A percentile compares a stretch with the other conserved stretches of the same genome.
Conservation (phyloP, 2,888 invertebrate species). For the Xestia sexstrigata region DNA sequence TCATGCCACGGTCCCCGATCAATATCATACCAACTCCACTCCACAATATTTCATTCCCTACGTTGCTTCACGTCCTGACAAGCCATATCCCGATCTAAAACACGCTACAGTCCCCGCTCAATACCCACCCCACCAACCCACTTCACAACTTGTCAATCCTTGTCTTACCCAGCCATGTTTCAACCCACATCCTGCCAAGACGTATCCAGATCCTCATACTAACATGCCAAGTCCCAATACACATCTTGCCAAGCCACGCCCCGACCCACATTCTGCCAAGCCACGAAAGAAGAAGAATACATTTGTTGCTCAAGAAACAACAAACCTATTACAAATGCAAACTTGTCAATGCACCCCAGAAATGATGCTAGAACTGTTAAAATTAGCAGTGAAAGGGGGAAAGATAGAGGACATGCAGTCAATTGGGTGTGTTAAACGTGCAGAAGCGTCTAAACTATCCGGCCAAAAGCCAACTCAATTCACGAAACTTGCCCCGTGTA, state of each 20-base stretch:
- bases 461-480: not conserved
- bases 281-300: too few species aligned
- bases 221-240: not conserved
- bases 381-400: slow-evolving; percentile 34
- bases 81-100: not conserved
- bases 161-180: not conserved
- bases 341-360: slow-evolving; percentile 61
- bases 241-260: not conserved
- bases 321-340: slow-evolving; percentile 44
- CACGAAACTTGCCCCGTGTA: not conserved
- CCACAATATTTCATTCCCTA: not conserved
- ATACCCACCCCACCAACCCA: not conserved
- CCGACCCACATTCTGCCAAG: not conserved
- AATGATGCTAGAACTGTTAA: slow-evolving; percentile 45
- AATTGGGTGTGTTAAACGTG: slow-evolving; percentile 7
- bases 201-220: not conserved
- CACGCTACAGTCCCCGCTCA: not conserved
- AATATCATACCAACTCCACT: not conserved
- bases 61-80: not conserved
- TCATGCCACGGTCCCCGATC: not conserved
- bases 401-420: not conserved
- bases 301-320: not conserved
- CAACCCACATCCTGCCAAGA: not conserved
- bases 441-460: not conserved
- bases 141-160: not conserved